These are phyloP conservation scores for Pammene fasciana DNA, from an alignment of 2,888 invertebrate species.

Conservation along the genomic window DNA sequence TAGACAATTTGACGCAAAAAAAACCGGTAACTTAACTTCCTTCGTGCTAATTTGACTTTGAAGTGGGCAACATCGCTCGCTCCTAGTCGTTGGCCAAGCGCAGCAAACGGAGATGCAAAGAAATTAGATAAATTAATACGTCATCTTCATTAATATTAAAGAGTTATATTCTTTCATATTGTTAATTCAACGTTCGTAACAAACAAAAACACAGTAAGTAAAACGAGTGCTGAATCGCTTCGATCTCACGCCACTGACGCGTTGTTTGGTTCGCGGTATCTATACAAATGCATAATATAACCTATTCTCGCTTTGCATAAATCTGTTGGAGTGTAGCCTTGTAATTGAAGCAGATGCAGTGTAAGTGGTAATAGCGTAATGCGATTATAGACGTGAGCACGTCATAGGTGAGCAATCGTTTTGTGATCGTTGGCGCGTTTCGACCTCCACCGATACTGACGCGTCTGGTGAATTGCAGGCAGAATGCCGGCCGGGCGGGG, in stretches of 20 bases:
- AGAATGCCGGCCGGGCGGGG: conserved; percentile 82
- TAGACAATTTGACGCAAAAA: conserved; percentile 16
- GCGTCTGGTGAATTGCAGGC: conserved; percentile 79
- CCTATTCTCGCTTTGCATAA: conserved; percentile 77
- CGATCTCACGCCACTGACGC: conserved; percentile 59
- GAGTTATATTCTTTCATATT: conserved; percentile 59
- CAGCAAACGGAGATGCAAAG: conserved; percentile 74
- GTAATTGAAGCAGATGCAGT: conserved; percentile 70
- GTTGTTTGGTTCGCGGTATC: conserved; percentile 76
- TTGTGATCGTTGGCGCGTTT: conserved; percentile 70
- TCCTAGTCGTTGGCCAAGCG: conserved; percentile 64
- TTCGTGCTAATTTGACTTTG: conserved; percentile 24
- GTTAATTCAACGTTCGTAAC: conserved; percentile 55
- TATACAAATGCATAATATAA: conserved; percentile 81
- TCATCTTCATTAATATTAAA: conserved; percentile 67
- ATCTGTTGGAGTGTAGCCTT: conserved; percentile 75
- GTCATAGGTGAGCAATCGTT: conserved; percentile 67
- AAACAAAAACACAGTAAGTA: conserved; percentile 72
- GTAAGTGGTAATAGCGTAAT: conserved; percentile 67
- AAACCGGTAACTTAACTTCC: conserved; percentile 34
- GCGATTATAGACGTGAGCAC: conserved; percentile 72
- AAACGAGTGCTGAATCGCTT: conserved; percentile 47
- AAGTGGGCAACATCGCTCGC: conserved; percentile 53
- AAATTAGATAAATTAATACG: conserved; percentile 73
- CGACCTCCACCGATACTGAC: conserved; percentile 70